phyloP scores from a whole-genome alignment of 2,797 vertebrate genomes.

The Anomalospiza imberbis region DNA sequence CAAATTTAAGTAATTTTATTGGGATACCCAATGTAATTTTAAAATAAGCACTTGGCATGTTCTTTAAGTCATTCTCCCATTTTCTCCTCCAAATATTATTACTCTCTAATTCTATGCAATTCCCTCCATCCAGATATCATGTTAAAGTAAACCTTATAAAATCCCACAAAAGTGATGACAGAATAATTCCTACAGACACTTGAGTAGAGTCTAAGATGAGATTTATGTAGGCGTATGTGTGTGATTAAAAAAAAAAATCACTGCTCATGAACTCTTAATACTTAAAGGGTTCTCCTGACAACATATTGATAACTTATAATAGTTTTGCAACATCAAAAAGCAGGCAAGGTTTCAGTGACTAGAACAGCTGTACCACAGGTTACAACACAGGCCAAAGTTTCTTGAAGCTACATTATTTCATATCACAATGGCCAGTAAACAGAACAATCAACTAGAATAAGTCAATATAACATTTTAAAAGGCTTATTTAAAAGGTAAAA shows the following conservation, averaged over 20 bases:
- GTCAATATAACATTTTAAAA: neutral
- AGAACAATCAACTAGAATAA: neutral
- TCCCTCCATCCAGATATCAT: neutral
- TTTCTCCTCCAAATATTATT: neutral
- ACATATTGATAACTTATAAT: neutral
- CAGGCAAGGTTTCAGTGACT: neutral
- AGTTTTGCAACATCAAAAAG: neutral
- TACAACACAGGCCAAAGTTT: neutral
- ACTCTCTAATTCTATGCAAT: neutral
- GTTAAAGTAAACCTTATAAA: neutral
- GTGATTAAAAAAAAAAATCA: neutral
- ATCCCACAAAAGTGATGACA: neutral
- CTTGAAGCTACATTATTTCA: neutral
- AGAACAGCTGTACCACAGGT: neutral
- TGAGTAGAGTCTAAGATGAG: neutral
- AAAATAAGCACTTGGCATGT: slow-evolving; percentile 9
- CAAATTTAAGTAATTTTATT: slow-evolving; percentile 48
- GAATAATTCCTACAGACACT: neutral
- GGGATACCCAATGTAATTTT: slow-evolving; percentile 22
- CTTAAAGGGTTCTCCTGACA: neutral
- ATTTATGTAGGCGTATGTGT: neutral
- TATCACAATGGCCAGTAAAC: neutral
- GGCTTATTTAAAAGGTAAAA: neutral
- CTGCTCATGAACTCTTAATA: neutral
- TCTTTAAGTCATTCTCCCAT: neutral